phyloP scores from a whole-genome alignment of 2,888 invertebrate genomes.

The Cistogaster globosa region DNA sequence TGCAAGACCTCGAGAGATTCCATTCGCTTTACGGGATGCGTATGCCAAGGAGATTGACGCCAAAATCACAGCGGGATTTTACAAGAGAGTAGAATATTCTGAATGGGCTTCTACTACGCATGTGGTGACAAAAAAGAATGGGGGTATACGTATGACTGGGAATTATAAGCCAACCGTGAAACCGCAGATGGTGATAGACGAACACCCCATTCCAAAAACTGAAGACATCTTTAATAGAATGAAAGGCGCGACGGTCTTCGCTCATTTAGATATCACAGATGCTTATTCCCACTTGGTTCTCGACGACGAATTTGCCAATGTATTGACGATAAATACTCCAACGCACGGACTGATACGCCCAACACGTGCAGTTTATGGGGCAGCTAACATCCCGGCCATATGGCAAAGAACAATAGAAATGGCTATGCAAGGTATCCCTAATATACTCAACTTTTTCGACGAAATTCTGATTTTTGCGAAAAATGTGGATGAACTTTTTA shows the following conservation, averaged over 20 bases:
- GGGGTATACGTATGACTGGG: too few relatives aligned
- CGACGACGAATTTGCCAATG: constrained; percentile 52
- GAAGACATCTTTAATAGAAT: too few relatives aligned
- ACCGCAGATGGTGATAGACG: too few relatives aligned
- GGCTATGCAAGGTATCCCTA: constrained; percentile 38
- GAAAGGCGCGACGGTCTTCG: too few relatives aligned
- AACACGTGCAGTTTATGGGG: too few relatives aligned
- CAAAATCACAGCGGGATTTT: constrained; percentile 36
- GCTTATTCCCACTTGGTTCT: constrained; percentile 57
- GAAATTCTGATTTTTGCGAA: constrained; percentile 56
- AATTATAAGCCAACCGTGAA: too few relatives aligned
- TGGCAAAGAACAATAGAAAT: too few relatives aligned
- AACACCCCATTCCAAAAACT: too few relatives aligned
- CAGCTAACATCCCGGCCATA: too few relatives aligned
- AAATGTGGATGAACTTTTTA: too few relatives aligned
- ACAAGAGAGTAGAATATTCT: constrained; percentile 43
- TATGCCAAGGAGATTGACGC: constrained; percentile 33
- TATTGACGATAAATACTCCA: constrained; percentile 33
- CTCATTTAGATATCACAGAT: constrained; percentile 57
- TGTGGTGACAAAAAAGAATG: constrained; percentile 39
- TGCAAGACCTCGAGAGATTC: constrained; percentile 33
- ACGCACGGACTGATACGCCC: too few relatives aligned
- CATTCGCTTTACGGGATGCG: constrained; percentile 29
- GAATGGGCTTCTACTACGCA: constrained; percentile 60
- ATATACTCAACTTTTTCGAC: constrained; percentile 54